These are phyloP conservation scores for Sphaerodactylus townsendi DNA, from an alignment of 2,113 vertebrate species.

Conservation along the genomic window DNA sequence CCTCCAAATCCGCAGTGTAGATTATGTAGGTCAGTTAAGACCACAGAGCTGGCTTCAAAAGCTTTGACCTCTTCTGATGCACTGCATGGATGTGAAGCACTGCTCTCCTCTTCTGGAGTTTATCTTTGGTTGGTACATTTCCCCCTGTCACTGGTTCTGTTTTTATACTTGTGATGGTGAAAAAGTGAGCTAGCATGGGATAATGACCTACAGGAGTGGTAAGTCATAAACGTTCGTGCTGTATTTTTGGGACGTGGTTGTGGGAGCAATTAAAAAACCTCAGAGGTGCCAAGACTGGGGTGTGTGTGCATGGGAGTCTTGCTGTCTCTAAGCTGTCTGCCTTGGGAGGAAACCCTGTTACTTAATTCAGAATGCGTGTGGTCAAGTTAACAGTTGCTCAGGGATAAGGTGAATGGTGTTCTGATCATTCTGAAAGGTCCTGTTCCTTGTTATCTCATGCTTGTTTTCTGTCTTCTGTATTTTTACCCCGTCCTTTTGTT, in stretches of 20 bases:
- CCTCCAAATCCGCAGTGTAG: not conserved
- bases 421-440: not conserved
- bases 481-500: too few relatives aligned
- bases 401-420: not conserved
- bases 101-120: too few relatives aligned
- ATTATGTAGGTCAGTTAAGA: not conserved
- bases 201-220: not conserved
- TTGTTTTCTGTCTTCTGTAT: too few relatives aligned
- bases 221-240: not conserved
- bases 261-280: not conserved
- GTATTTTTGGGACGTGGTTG: not conserved
- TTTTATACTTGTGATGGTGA: not conserved
- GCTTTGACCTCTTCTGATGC: too few relatives aligned
- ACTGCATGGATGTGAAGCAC: not conserved
- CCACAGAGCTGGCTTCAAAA: not conserved
- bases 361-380: not conserved
- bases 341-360: not conserved
- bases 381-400: not conserved
- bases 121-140: not conserved
- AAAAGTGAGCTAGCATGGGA: not conserved
- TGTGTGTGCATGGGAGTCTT: not conserved
- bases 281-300: not conserved
- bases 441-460: not conserved
- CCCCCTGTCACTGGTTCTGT: not conserved
- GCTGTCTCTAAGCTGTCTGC: not conserved